Conservation (phyloP, 2,797 vertebrate species). For the Yasuhikotakia modesta region DNA sequence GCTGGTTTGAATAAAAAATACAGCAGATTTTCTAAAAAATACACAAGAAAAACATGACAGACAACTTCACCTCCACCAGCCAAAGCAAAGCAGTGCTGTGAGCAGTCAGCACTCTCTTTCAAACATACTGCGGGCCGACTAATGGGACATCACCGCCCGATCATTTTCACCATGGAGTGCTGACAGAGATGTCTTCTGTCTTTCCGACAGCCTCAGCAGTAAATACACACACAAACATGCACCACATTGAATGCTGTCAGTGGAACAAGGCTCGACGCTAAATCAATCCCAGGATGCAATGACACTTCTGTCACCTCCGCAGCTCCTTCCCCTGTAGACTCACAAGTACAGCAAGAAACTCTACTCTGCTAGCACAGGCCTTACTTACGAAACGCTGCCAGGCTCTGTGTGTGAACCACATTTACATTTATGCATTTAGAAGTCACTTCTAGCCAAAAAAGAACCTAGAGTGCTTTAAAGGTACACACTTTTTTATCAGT, state of each 20-base stretch:
- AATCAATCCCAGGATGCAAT: conserved; percentile 59
- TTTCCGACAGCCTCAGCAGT: conserved; percentile 48
- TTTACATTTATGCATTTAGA: too few relatives aligned
- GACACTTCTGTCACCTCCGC: conserved; percentile 60
- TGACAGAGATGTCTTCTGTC: conserved; percentile 56
- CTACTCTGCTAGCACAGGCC: conserved; percentile 48
- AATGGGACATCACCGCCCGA: conserved; percentile 60
- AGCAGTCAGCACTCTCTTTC: conserved; percentile 47
- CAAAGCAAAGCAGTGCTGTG: conserved; percentile 14
- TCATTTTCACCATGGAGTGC: conserved; percentile 55
- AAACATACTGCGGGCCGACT: conserved; percentile 53
- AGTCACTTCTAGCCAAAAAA: too few relatives aligned
- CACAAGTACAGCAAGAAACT: conserved; percentile 52
- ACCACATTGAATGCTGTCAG: conserved; percentile 56
- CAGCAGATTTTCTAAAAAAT: conserved; percentile 1
- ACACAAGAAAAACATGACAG: conserved; percentile 44
- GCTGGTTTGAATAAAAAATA: conserved; percentile 34
- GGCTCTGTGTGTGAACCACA: conserved; percentile 42
- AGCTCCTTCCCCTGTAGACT: conserved; percentile 55
- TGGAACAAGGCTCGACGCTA: conserved; percentile 55
- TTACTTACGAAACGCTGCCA: conserved; percentile 44
- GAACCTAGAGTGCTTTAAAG: too few relatives aligned
- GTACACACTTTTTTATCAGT: too few relatives aligned
- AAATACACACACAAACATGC: conserved; percentile 59
- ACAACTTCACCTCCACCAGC: conserved; percentile 45